phyloP scores from a whole-genome alignment of 1,140 invertebrate species.

The Philaenus spumarius region DNA sequence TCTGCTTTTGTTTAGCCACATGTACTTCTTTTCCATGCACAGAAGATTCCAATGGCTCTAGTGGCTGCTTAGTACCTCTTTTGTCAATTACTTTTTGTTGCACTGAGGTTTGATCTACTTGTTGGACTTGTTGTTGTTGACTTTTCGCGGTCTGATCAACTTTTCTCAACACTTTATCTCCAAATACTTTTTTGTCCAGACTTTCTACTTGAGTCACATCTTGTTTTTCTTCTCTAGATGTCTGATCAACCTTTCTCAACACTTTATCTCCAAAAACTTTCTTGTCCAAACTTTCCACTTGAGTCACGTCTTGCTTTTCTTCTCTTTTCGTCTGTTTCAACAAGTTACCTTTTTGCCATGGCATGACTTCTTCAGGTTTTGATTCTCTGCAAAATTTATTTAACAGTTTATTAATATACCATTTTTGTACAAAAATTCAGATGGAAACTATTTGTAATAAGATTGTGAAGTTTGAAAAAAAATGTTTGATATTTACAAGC shows the following conservation, averaged over 20 bases:
- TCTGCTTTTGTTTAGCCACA: conserved; percentile 80
- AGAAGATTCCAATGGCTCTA: conserved; percentile 69
- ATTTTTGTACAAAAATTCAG: neutral
- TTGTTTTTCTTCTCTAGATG: conserved; percentile 4
- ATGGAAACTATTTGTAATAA: neutral
- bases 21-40: conserved; percentile 85
- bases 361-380: conserved; percentile 28
- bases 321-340: conserved; percentile 10
- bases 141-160: neutral
- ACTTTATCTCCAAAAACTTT: neutral
- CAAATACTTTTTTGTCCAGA: neutral
- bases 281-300: no score
- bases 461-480: neutral
- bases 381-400: neutral
- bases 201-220: neutral
- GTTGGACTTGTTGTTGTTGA: neutral
- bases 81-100: neutral
- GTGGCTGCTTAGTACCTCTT: conserved; percentile 26
- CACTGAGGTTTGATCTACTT: neutral
- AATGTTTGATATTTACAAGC: neutral
- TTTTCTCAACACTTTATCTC: neutral
- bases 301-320: conserved; percentile 9
- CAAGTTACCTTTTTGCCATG: conserved; percentile 31
- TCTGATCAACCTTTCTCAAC: neutral
- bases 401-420: neutral